These are phyloP conservation scores for Nectonema munidae DNA, from an alignment of 2,888 invertebrate species.

Conservation along the genomic window DNA sequence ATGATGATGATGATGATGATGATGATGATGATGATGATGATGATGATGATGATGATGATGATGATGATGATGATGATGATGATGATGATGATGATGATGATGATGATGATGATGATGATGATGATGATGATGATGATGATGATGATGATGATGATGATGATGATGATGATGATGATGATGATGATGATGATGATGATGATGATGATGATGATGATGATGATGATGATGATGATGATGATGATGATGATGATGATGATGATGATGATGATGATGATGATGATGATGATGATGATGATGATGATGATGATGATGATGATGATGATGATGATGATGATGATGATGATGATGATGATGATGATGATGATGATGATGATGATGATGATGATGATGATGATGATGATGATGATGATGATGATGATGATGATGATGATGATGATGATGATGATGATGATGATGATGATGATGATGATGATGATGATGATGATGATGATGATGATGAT, in stretches of 20 bases:
- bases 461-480: conserved; percentile 5
- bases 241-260: conserved; percentile 5
- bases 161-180: conserved; percentile 5
- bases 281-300: conserved; percentile 5
- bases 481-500: conserved; percentile 5
- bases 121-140: conserved; percentile 5
- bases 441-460: conserved; percentile 5
- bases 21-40: conserved; percentile 5
- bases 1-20: conserved; percentile 1
- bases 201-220: conserved; percentile 5
- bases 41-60: conserved; percentile 5
- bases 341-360: conserved; percentile 5
- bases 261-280: conserved; percentile 5
- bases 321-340: conserved; percentile 5
- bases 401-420: conserved; percentile 5
- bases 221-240: conserved; percentile 5
- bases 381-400: conserved; percentile 5
- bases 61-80: conserved; percentile 5
- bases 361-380: conserved; percentile 5
- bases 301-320: conserved; percentile 5
- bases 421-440: conserved; percentile 5
- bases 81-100: conserved; percentile 5
- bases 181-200: conserved; percentile 5
- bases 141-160: conserved; percentile 5
- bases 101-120: conserved; percentile 5